Evolutionary conservation across 2,888 invertebrate genomes (phyloP).

Genomic region (Sphaerophoria rueppellii): DNA sequence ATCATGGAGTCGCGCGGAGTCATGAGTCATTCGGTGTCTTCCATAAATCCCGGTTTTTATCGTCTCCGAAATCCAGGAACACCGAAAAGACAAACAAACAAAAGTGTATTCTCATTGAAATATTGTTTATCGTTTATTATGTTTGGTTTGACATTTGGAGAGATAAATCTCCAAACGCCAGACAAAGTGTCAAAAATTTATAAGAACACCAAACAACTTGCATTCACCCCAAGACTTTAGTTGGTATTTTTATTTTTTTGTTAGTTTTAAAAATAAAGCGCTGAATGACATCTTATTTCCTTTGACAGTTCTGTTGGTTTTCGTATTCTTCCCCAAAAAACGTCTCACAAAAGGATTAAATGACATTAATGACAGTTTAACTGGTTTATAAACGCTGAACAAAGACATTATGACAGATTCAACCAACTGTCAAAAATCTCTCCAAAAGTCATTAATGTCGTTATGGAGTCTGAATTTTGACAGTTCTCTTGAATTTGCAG

Average conservation of each 20-base stretch:
- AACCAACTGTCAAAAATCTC: slow-evolving; percentile 21
- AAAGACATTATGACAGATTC: slow-evolving; percentile 41
- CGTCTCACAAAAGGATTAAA: slow-evolving; percentile 62
- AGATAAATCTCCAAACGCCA: slow-evolving; percentile 53
- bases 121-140: slow-evolving; percentile 66
- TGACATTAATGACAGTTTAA: slow-evolving; percentile 69
- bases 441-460: neutral
- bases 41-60: slow-evolving; percentile 22
- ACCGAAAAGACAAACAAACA: slow-evolving; percentile 6
- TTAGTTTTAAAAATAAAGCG: neutral
- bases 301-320: slow-evolving; percentile 10
- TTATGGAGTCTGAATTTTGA: neutral
- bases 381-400: slow-evolving; percentile 19
- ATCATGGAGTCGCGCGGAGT: neutral
- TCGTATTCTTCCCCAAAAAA: neutral
- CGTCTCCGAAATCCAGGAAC: slow-evolving; percentile 9
- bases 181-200: slow-evolving; percentile 42
- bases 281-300: slow-evolving; percentile 43
- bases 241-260: neutral
- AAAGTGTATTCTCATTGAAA: slow-evolving; percentile 28
- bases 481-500: slow-evolving; percentile 12
- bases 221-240: neutral
- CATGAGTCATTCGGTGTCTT: slow-evolving; percentile 5
- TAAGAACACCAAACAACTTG: slow-evolving; percentile 5
- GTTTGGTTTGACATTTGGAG: slow-evolving; percentile 57